Percentiles rank a stretch among this genome's conserved stretches.
These are phyloP conservation scores for Thereva unica DNA, from an alignment of 2,888 invertebrate species.

Conservation along the genomic window DNA sequence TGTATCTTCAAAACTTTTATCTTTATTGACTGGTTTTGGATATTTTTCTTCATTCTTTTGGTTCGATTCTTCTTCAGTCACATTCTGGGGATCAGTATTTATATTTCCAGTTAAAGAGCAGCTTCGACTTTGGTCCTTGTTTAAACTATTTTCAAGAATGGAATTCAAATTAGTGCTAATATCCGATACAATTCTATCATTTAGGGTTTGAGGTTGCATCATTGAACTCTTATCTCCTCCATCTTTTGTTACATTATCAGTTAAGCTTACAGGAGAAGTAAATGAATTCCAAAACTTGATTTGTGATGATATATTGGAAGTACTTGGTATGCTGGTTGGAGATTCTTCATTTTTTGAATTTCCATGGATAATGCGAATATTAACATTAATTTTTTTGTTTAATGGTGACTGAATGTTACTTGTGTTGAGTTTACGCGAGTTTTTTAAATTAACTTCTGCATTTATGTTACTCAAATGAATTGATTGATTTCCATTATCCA, in stretches of 20 bases:
- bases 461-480: no score
- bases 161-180: no score
- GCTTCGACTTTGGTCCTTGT: no score
- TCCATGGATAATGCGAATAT: slow-evolving; percentile 42
- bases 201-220: not conserved
- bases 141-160: no score
- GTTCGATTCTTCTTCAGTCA: slow-evolving; percentile 41
- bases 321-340: not conserved
- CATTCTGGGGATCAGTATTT: slow-evolving; percentile 40
- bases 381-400: slow-evolving; percentile 40
- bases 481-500: not conserved
- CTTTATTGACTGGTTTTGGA: slow-evolving; percentile 3
- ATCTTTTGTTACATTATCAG: not conserved
- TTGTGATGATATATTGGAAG: slow-evolving; percentile 33
- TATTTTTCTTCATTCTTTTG: slow-evolving; percentile 38
- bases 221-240: not conserved
- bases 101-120: no score
- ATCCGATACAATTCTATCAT: not conserved
- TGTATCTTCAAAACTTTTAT: slow-evolving; percentile 34
- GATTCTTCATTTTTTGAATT: slow-evolving; percentile 18
- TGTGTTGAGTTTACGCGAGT: not conserved
- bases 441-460: not conserved
- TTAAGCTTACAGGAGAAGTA: slow-evolving; percentile 9
- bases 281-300: slow-evolving; percentile 38
- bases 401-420: not conserved